Evolutionary conservation across 1,140 invertebrate species (phyloP).

Genomic region (Papilio aristodemus): DNA sequence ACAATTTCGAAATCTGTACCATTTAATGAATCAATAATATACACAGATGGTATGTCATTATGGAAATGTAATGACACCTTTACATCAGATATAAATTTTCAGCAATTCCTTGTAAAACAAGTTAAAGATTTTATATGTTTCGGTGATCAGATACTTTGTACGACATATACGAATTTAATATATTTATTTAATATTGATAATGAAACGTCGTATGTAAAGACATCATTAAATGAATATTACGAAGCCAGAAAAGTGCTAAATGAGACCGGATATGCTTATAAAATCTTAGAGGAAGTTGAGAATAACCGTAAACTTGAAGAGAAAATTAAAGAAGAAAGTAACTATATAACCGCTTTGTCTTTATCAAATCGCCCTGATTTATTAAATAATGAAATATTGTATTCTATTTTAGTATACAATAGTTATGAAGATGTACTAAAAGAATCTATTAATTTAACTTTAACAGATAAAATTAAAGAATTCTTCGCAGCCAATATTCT

Average conservation of each 20-base stretch:
- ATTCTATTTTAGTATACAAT: constrained; percentile 53
- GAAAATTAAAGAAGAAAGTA: constrained; percentile 54
- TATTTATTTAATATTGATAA: constrained; percentile 54
- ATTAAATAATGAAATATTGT: constrained; percentile 52
- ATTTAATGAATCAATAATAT: constrained; percentile 50
- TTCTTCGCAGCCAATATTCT: constrained; percentile 51
- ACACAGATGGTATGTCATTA: constrained; percentile 59
- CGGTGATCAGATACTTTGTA: constrained; percentile 59
- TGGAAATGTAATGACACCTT: constrained; percentile 59
- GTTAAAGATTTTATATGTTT: constrained; percentile 59
- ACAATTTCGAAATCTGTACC: constrained; percentile 52
- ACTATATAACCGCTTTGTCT: constrained; percentile 55
- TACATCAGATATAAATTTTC: constrained; percentile 44
- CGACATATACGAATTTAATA: constrained; percentile 61
- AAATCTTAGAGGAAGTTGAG: constrained; percentile 53
- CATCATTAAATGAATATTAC: constrained; percentile 43
- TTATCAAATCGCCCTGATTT: constrained; percentile 64
- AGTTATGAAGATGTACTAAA: constrained; percentile 57
- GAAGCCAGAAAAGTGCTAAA: constrained; percentile 51
- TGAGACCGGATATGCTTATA: constrained; percentile 52
- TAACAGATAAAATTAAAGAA: constrained; percentile 52
- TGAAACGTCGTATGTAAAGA: constrained; percentile 43
- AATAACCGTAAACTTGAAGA: constrained; percentile 50
- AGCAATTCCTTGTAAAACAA: constrained; percentile 53
- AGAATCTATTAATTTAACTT: constrained; percentile 45